Evolutionary conservation across 2,797 vertebrate genomes (phyloP), one percentile per base, ranked within the genome.

Genomic region (Loriculus beryllinus): DNA sequence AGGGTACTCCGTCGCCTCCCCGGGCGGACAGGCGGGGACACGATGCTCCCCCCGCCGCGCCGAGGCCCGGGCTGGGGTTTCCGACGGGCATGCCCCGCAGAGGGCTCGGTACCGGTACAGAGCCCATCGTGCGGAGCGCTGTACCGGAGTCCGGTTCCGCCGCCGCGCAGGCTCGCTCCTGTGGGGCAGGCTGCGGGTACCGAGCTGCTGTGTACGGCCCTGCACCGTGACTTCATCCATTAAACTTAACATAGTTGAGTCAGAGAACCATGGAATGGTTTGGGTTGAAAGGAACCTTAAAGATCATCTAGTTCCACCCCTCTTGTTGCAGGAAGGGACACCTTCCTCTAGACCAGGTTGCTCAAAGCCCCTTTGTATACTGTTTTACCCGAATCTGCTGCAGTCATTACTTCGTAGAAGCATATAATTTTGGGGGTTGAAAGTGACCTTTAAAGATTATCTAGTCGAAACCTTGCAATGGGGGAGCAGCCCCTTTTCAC

Each of bases 21-120:
- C 7, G 5, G 20, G 3, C 18, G 2, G 12, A 3, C 33, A 5
- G 21, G 7, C 28, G 67, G 33, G 12, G 14, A 35, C 20, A 9
- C 1, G 7, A 1, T 18, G 25, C 20, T 25, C 1, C 8, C 12
- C 29, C 37, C 4, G 12, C 62, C 8, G 3, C 6, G 2, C 33
- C 10, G 9, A 9, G 12, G 10, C 14, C 9, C 14, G 2, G 8
- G 3, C 14, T 74, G 26, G 6, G n/a, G 37, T 29, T 1, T 56
- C 21, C 14, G 9, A 21, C 21, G 21, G 21, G 21, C n/a, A 14
- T 15, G 54, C 7, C 31, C 51, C 29, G 19, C 19, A 21, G 31
- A 7, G 31, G 29, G 51, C 29, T n/a, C 19, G 31, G 56, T 16
- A 17, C 19, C 23, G 21, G 22, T 16, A 26, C 26, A 18, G 26